Evolutionary conservation across 2,888 invertebrate species (phyloP).

Genomic region (Clostera curtula): DNA sequence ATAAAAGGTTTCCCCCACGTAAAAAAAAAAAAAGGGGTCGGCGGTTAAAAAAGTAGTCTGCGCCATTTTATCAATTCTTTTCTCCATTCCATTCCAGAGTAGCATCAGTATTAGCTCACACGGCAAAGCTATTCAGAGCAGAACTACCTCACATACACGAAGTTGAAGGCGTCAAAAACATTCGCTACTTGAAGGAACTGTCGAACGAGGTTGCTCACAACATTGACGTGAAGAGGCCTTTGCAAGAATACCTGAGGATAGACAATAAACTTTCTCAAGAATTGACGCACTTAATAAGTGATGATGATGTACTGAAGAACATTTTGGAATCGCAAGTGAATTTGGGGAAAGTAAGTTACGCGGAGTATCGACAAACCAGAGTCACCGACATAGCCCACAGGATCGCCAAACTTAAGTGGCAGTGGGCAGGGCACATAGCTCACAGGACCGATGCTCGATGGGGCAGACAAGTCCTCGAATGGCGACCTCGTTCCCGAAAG

Average conservation of each 20-base stretch:
- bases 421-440: too few relatives aligned
- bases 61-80: too few relatives aligned
- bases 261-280: conserved; percentile 17
- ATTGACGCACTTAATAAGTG: conserved; percentile 20
- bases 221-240: conserved; percentile 31
- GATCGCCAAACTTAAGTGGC: too few relatives aligned
- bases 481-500: conserved; percentile 10
- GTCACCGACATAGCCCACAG: too few relatives aligned
- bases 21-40: too few relatives aligned
- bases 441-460: too few relatives aligned
- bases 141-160: conserved; percentile 51
- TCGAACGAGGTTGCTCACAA: conserved; percentile 37
- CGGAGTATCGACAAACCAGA: too few relatives aligned
- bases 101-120: conserved; percentile 38
- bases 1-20: too few relatives aligned
- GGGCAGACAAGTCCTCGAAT: too few relatives aligned
- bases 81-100: conserved; percentile 32
- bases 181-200: conserved; percentile 38
- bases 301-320: conserved; percentile 24
- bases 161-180: conserved; percentile 40
- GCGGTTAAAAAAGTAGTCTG: too few relatives aligned
- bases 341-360: conserved; percentile 44
- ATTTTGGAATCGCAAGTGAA: conserved; percentile 37
- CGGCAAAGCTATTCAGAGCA: conserved; percentile 39
- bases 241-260: conserved; percentile 31